Conservation (phyloP, 2,888 invertebrate genomes). For the Thecophora atra region DNA sequence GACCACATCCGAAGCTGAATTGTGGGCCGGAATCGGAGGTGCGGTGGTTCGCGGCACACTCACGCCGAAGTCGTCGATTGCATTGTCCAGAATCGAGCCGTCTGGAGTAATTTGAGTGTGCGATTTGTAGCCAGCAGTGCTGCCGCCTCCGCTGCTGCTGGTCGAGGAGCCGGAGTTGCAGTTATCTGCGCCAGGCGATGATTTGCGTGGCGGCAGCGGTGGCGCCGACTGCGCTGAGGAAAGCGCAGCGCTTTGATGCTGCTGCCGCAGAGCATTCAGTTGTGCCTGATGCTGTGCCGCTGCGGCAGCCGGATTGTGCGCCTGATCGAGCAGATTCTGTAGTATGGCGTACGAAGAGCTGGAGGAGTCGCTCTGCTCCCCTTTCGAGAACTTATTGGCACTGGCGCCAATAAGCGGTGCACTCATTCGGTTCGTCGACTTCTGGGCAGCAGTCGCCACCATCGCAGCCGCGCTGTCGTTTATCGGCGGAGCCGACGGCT, state of each 20-base stretch:
- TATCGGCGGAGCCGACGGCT: slow-evolving; percentile 58
- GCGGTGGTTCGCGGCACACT: slow-evolving; percentile 61
- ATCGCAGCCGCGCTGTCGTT: slow-evolving; percentile 45
- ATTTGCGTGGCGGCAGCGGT: slow-evolving; percentile 71
- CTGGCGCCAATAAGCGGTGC: slow-evolving; percentile 61
- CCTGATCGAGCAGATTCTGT: slow-evolving; percentile 58
- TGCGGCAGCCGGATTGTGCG: slow-evolving; percentile 39
- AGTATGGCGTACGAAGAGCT: slow-evolving; percentile 59
- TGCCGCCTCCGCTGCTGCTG: background rate
- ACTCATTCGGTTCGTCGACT: slow-evolving; percentile 64
- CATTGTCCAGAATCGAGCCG: background rate
- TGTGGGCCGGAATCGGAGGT: slow-evolving; percentile 65
- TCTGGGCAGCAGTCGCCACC: slow-evolving; percentile 49
- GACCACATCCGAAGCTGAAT: slow-evolving; percentile 52
- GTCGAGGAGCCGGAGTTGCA: slow-evolving; percentile 40
- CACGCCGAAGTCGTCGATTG: slow-evolving; percentile 46
- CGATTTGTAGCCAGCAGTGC: background rate
- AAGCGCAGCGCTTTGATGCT: slow-evolving; percentile 5
- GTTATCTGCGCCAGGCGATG: slow-evolving; percentile 64
- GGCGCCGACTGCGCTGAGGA: slow-evolving; percentile 53
- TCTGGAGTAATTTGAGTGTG: background rate
- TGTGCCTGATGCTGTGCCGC: slow-evolving; percentile 43
- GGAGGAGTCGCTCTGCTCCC: slow-evolving; percentile 56
- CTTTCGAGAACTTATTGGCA: slow-evolving; percentile 50
- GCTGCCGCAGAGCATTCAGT: slow-evolving; percentile 38